These are phyloP conservation scores for Mionectes macconnelli DNA, from an alignment of 2,113 vertebrate species.

Conservation along the genomic window DNA sequence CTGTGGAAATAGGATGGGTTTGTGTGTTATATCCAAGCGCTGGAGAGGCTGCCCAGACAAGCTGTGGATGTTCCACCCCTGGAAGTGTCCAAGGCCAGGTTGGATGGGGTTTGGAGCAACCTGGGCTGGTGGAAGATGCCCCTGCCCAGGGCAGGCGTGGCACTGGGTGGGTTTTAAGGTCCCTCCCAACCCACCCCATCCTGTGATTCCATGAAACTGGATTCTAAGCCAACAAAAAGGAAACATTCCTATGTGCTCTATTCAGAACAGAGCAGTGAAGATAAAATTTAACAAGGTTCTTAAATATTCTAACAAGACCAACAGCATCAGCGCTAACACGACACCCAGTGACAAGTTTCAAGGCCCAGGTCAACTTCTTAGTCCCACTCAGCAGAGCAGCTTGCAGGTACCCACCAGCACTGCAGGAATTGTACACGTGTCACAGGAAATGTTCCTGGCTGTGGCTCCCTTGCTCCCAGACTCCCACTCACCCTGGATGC, in stretches of 20 bases:
- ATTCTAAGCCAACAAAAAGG: not conserved
- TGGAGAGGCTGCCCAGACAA: not conserved
- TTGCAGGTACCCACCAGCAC: accelerated
- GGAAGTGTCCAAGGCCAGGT: not conserved
- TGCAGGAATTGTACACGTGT: accelerated
- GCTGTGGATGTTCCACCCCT: not conserved
- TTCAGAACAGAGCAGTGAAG: not conserved
- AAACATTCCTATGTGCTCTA: accelerated
- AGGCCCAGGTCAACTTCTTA: not conserved
- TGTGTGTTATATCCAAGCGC: not conserved
- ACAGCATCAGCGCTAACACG: not conserved
- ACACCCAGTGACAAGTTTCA: not conserved
- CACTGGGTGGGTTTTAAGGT: not conserved
- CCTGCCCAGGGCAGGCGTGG: not conserved
- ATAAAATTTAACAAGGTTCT: not conserved
- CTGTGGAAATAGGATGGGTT: accelerated
- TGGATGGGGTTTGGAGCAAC: not conserved
- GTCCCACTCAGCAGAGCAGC: not conserved
- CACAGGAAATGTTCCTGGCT: not conserved
- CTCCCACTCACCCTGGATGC: not conserved
- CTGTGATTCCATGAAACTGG: not conserved
- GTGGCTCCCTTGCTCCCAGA: not conserved
- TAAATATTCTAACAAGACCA: not conserved
- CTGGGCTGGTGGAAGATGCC: not conserved
- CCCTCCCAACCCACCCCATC: not conserved